Conservation (phyloP, 2,113 vertebrate species). For the Brachypodius melanocephalos region DNA sequence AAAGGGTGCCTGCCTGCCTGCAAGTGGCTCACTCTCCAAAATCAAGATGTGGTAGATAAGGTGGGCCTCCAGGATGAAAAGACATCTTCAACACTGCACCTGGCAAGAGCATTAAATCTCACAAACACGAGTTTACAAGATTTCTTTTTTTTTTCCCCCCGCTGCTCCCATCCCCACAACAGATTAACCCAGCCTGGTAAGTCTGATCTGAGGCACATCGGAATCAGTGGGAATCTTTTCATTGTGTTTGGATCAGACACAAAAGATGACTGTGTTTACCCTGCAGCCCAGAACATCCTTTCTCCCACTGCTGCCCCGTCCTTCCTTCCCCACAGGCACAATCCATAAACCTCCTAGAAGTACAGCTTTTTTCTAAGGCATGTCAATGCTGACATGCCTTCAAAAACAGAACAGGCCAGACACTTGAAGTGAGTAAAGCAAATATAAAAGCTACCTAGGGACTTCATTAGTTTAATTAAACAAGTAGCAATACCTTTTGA, state of each 20-base stretch:
- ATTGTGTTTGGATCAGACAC: background rate
- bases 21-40: rapidly evolving
- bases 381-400: slow-evolving; percentile 3
- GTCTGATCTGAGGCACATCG: background rate
- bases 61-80: background rate
- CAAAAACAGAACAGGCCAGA: slow-evolving; percentile 47
- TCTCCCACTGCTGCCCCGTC: background rate
- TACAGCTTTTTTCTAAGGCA: background rate
- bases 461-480: slow-evolving; percentile 66
- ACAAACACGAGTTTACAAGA: background rate
- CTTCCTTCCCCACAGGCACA: slow-evolving; percentile 35
- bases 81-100: background rate
- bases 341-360: background rate
- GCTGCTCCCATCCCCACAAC: background rate
- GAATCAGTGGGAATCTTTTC: background rate
- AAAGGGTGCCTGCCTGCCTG: background rate
- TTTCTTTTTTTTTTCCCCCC: background rate
- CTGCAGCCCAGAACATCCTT: slow-evolving; percentile 20
- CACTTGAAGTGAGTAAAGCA: slow-evolving; percentile 35
- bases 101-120: background rate
- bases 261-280: background rate
- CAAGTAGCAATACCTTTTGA: slow-evolving; percentile 50
- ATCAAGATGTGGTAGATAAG: background rate
- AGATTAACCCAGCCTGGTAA: background rate
- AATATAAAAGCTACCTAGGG: slow-evolving; percentile 56